Base-by-base conservation (phyloP, 2,888 invertebrate genomes). In the Taenaris catops region DNA sequence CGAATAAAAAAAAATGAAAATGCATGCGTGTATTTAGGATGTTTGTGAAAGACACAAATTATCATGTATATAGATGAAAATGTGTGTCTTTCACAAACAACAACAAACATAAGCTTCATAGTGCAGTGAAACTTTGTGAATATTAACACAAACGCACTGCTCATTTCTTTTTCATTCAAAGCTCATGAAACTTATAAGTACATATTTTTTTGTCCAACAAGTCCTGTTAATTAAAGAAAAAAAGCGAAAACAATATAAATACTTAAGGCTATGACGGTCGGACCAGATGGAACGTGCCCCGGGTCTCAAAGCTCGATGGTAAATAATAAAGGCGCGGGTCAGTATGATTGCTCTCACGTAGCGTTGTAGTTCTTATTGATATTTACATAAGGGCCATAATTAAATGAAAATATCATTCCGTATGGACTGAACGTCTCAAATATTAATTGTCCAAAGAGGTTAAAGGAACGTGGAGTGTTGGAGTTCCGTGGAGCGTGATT, bases 161-260 rank as follows among this genome's bases (percentile, higher is more conserved):
- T 25, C 17, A 32, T 16, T 41, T 28, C 24, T 16, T 8, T 32
- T 28, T 38, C 20, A 38, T 38, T 38, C n/a, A 29, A 26, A 19
- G 49, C 43, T 53, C 53, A 53, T 49, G 46, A 52, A 59, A 58
- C 27, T 11, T 37, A 28, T n/a, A n/a, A n/a, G n/a, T n/a, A n/a
- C n/a, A n/a, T 40, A 33, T 59, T 49, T 55, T 59, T 56, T 61
- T 60, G 53, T 28, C 48, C 46, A 51, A 53, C 48, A 38, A 56
- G 53, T 51, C 48, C 46, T 51, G 50, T 60, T 68, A 72, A 72
- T 72, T 71, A 68, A 65, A 63, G 60, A 34, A 37, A 60, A 58
- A 61, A 58, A 58, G 55, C 40, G 50, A 58, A 69, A 68, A 65
- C 65, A 69, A 67, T 61, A 65, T 55, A 59, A 58, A 56, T 53